Evolutionary conservation across 2,888 invertebrate genomes (phyloP).

Genomic region (Rhingia campestris): DNA sequence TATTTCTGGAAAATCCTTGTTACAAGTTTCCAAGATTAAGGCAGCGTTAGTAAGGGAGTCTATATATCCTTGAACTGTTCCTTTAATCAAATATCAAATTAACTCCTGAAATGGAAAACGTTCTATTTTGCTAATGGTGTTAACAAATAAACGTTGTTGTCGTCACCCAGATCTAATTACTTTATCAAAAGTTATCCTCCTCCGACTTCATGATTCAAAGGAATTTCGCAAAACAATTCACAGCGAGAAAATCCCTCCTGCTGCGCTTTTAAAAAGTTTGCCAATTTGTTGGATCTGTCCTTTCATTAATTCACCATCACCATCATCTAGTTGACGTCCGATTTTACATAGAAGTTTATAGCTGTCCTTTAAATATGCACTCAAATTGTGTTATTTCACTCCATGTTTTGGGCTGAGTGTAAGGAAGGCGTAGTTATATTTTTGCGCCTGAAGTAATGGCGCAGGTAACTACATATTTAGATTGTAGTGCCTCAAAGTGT

Average conservation of each 20-base stretch:
- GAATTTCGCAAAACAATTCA: conserved; percentile 51
- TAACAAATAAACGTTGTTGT: conserved; percentile 43
- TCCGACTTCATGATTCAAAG: conserved; percentile 30
- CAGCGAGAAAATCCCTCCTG: conserved; percentile 11
- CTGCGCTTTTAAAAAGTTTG: conserved; percentile 45
- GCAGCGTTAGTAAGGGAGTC: neutral
- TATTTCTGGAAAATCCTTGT: conserved; percentile 2
- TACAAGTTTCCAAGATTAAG: conserved; percentile 7
- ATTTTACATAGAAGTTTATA: conserved; percentile 12
- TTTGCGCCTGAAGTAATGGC: neutral
- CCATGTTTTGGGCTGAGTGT: neutral
- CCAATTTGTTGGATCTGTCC: conserved; percentile 27
- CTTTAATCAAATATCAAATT: conserved; percentile 54
- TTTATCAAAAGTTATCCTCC: conserved; percentile 32
- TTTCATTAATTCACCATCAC: conserved; percentile 49
- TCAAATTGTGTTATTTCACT: conserved; percentile 46
- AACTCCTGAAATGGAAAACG: neutral
- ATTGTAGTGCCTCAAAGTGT: conserved; percentile 12
- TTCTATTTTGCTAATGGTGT: conserved; percentile 29
- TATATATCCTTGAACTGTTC: conserved; percentile 5
- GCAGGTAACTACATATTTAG: conserved; percentile 7
- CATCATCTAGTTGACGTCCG: conserved; percentile 18
- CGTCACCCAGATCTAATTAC: conserved; percentile 34
- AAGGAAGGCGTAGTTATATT: neutral
- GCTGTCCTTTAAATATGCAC: conserved; percentile 55